Conservation (phyloP, 2,797 vertebrate genomes). For the Chelmon rostratus region DNA sequence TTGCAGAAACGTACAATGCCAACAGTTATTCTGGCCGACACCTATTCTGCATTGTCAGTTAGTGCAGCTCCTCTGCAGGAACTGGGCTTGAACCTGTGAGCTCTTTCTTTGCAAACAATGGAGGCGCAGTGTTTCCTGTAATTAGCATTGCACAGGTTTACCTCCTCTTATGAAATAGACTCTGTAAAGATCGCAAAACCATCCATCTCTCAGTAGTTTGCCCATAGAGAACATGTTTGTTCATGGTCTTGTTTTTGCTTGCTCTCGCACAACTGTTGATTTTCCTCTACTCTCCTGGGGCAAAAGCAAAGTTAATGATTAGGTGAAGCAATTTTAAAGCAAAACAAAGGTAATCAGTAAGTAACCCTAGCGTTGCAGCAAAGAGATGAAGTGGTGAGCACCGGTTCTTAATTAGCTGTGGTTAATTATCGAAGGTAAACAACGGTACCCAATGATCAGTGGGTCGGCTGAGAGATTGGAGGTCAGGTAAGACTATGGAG, state of each 20-base stretch:
- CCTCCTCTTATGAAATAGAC: constrained; percentile 42
- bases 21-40: no score
- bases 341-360: constrained; percentile 66
- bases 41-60: constrained; percentile 56
- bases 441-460: constrained; percentile 43
- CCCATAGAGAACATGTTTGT: constrained; percentile 39
- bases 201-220: constrained; percentile 9
- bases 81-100: constrained; percentile 48
- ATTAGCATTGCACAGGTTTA: constrained; percentile 66
- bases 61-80: constrained; percentile 57
- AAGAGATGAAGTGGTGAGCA: constrained; percentile 52
- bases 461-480: constrained; percentile 21
- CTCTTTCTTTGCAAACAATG: constrained; percentile 64
- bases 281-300: constrained; percentile 56
- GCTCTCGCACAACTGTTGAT: constrained; percentile 35
- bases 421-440: constrained; percentile 67
- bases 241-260: constrained; percentile 40
- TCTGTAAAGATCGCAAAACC: constrained; percentile 31
- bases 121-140: constrained; percentile 70
- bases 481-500: constrained; percentile 35
- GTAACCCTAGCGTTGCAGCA: constrained; percentile 28
- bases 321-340: constrained; percentile 66
- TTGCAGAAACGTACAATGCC: no score
- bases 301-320: constrained; percentile 63
- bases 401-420: constrained; percentile 63